Percentiles rank a stretch among this genome's conserved stretches.
These are phyloP conservation scores for Myrmecophaga tridactyla DNA, from an alignment of 2,113 vertebrate species.

Conservation along the genomic window DNA sequence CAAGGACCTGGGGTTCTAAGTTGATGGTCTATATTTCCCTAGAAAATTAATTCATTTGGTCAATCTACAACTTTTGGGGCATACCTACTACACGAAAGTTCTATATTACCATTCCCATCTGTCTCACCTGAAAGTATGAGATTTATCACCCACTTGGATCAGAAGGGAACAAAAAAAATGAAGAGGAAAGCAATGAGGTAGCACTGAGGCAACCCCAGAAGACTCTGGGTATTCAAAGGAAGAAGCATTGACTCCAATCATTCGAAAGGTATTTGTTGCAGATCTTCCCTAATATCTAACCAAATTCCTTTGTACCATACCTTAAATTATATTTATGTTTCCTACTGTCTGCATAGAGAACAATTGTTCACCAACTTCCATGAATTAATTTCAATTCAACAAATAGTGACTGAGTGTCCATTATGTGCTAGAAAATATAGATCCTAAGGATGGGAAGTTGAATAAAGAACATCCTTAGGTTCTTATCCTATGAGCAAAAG, in stretches of 20 bases:
- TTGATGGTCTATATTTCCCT: not conserved
- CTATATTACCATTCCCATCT: not conserved
- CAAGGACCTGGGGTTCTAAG: not conserved
- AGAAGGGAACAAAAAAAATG: not conserved
- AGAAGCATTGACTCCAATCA: not conserved
- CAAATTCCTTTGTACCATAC: not conserved
- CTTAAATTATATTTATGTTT: not conserved
- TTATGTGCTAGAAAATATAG: not conserved
- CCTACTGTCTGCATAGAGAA: not conserved
- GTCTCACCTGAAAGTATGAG: not conserved
- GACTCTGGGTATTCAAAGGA: not conserved
- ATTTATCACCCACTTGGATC: not conserved
- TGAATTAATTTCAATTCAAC: slow-evolving; percentile 11
- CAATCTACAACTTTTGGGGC: not conserved
- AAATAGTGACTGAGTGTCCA: not conserved
- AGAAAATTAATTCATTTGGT: slow-evolving; percentile 24
- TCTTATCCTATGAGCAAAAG: not conserved
- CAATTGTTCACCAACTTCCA: not conserved
- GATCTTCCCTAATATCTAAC: not conserved
- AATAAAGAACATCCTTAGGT: not conserved
- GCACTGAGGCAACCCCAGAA: not conserved
- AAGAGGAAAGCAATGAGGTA: not conserved
- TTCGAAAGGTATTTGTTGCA: not conserved
- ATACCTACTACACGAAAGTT: not conserved
- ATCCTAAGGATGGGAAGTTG: not conserved